Base-by-base conservation (phyloP, 1,140 invertebrate genomes). In the Littorina saxatilis region DNA sequence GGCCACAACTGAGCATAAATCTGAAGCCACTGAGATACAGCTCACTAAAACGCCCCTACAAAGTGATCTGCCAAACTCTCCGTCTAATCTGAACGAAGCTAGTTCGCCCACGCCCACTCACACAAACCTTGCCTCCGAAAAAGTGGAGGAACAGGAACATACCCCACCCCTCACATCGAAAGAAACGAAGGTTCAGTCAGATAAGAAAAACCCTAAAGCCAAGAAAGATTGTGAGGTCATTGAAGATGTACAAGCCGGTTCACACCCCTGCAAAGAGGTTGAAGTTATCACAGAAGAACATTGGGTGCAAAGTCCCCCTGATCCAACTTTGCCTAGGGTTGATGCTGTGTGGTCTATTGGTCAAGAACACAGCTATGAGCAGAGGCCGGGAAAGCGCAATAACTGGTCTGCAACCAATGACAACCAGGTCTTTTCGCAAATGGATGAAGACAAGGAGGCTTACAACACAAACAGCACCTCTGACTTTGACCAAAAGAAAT, bases 331-430 rank as follows among this genome's bases (percentile, higher is more conserved):
- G 3, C 66, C 66, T 32, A 37, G 39, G 35, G 39, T 68, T 20
- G 35, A 68, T 68, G 66, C 66, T 68, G 66, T 68, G 11, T 68
- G 66, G 66, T 68, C 66, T 13, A 68, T 68, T 20, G 35, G 66
- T 20, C 66, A 39, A 39, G 66, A 68, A 20, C 66, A 68, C 66
- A 68, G 66, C 66, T 68, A 68, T 68, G 66, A 68, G 66, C 66
- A 68, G 32, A 68, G 35, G 39, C 13, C 35, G 15, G 29, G 39
- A 29, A 39, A 39, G 35, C 66, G 35, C 23, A 68, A 11, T 4
- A 17, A 68, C 15, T 9, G 43, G 43, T 5, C 43, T 47, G 43
- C 7, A 9, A 9, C 43, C 17, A 17, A 47, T 17, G 43, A 17
- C 43, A 47, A 17, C 7, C 61, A 63, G 29, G 61, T 15, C 61